A percentile compares a stretch with the other conserved stretches of the same genome.
Evolutionary conservation across 2,888 invertebrate genomes (phyloP).

Genomic region (Cosmia trapezina): DNA sequence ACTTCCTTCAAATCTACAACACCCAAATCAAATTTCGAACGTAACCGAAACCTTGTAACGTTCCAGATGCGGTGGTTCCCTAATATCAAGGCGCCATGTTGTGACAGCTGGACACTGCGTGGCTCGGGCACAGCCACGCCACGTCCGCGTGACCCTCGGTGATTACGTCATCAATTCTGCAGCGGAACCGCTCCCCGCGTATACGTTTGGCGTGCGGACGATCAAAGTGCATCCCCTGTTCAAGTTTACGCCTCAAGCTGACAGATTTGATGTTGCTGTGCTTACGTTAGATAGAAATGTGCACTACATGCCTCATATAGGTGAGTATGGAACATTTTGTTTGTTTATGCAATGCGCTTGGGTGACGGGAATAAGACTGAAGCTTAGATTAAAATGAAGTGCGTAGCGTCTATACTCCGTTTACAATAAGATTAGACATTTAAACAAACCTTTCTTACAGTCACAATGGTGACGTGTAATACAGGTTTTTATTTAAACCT

Average conservation of each 20-base stretch:
- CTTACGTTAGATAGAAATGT: conserved; percentile 96
- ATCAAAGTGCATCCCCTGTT: conserved; percentile 96
- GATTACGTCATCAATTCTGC: conserved; percentile 98
- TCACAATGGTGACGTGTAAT: too few species aligned
- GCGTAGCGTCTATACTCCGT: too few species aligned
- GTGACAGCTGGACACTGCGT: conserved; percentile 98
- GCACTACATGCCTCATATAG: conserved; percentile 97
- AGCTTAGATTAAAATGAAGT: neutral
- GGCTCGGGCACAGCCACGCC: conserved; percentile 96
- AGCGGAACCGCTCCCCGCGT: conserved; percentile 96
- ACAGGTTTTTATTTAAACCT: too few species aligned
- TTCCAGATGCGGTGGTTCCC: conserved; percentile 96
- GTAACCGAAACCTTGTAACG: conserved; percentile 23
- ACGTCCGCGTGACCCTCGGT: conserved; percentile 97
- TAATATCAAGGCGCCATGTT: conserved; percentile 97
- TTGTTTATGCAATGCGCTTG: conserved; percentile 12
- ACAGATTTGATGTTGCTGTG: conserved; percentile 97
- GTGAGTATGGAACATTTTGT: conserved; percentile 75
- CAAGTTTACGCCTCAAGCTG: conserved; percentile 97
- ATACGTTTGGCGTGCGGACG: conserved; percentile 97
- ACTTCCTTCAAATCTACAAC: neutral
- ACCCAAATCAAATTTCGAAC: neutral
- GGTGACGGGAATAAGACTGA: neutral
- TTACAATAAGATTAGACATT: too few species aligned
- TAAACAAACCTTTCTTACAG: too few species aligned